phyloP scores from a whole-genome alignment of 2,113 vertebrate genomes.

The Talpa occidentalis region DNA sequence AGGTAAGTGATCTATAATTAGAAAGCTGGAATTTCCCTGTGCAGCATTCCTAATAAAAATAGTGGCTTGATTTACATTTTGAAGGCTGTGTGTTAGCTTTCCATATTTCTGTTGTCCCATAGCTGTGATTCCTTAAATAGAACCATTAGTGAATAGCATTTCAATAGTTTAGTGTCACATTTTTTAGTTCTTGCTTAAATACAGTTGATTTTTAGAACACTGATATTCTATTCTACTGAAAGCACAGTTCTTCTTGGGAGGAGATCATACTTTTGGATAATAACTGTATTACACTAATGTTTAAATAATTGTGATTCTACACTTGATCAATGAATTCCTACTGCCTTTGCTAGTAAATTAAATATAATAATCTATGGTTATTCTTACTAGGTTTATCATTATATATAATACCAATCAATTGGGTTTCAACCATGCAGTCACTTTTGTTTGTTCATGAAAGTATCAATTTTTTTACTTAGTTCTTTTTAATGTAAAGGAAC shows the following conservation, averaged over 20 bases:
- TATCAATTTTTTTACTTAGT: not conserved
- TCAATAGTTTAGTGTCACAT: not conserved
- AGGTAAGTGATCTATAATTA: constrained; percentile 90
- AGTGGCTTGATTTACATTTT: not conserved
- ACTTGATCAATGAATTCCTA: not conserved
- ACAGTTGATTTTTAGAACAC: not conserved
- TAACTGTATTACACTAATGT: not conserved
- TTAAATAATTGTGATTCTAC: not conserved
- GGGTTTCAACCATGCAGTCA: not conserved
- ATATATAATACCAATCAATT: not conserved
- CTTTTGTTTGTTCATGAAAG: not conserved
- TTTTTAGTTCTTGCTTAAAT: not conserved
- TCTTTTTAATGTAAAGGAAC: not conserved
- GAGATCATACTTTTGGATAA: not conserved
- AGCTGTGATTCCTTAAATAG: not conserved
- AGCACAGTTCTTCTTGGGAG: not conserved
- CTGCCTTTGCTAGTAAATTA: constrained; percentile 1
- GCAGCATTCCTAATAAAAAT: constrained; percentile 5
- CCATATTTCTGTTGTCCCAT: not conserved
- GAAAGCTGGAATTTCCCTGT: not conserved
- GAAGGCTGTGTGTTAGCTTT: not conserved
- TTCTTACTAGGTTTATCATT: not conserved
- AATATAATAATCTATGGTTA: not conserved
- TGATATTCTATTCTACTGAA: not conserved
- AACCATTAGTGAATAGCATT: not conserved